Base-by-base conservation (phyloP, 2,888 invertebrate species). In the Aleiodes leptofemur region DNA sequence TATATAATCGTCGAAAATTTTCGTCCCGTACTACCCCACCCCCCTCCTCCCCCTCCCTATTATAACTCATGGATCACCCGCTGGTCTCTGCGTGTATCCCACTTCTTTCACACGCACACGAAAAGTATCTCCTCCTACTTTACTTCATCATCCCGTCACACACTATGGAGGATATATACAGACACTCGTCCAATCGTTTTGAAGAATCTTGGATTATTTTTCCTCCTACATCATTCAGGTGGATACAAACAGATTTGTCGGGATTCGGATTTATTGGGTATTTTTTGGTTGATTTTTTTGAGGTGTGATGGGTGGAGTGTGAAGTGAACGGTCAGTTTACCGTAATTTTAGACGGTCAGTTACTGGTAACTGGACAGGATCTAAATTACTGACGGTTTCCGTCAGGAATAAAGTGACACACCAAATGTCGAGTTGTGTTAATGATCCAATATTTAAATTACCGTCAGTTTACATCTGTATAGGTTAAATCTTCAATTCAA, bases 51-150 rank as follows among this genome's bases (percentile, higher is more conserved):
- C 23, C 2, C 80, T 2, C 2, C 23, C 23, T 23, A 75, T 76
- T 64, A 50, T 48, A 43, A 23, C 50, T 34, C 68, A 23, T 31
- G 34, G 72, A 53, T 59, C 68, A 51, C 59, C 59, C 55, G 73
- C 73, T 71, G 74, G 71, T 77, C 76, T 70, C 69, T 74, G 80
- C 81, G 81, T 83, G 81, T 23, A 81, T 83, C 80, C 71, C 61
- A 80, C 79, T 81, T 81, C 81, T 83, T 82, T 81, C 80, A 77
- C 83, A 79, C 83, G 81, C 81, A 77, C 76, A 77, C 76, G 68
- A 80, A 83, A 2, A 23, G 23, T 23, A 74, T 82, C 79, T 79
- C 76, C 74, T 74, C 76, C 77, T 66, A 64, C 74, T 59, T 72
- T 43, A 34, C 55, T 59, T 48, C 59, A 43, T 57, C 71, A 56